Percentiles rank a stretch among this genome's conserved stretches.
These are phyloP conservation scores for Microtus montanus DNA, from an alignment of 2,113 vertebrate genomes.

Conservation along the genomic window DNA sequence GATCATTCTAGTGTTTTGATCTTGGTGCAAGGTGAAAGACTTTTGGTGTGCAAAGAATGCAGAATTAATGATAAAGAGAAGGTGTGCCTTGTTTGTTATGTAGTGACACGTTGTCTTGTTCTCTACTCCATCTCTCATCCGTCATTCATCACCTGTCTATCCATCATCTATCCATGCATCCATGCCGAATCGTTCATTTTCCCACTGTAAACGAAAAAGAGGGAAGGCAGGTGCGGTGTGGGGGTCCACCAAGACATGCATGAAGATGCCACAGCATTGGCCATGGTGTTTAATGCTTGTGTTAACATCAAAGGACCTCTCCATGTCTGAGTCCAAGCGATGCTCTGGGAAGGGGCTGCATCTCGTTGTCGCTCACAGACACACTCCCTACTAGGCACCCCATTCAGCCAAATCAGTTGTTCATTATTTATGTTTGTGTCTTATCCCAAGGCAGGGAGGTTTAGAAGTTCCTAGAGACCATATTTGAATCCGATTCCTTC, in stretches of 20 bases:
- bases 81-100: not conserved
- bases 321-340: not conserved
- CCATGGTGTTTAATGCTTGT: not conserved
- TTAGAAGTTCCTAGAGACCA: constrained; percentile 4
- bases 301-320: not conserved
- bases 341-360: not conserved
- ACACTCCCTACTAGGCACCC: not conserved
- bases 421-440: not conserved
- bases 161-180: not conserved
- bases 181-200: not conserved
- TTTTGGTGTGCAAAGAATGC: not conserved
- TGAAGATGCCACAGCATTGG: rapidly evolving
- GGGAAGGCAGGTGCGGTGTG: not conserved
- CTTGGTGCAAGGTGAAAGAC: not conserved
- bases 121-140: not conserved
- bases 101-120: not conserved
- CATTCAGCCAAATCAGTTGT: not conserved
- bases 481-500: constrained; percentile 11
- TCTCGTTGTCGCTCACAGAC: not conserved
- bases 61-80: not conserved
- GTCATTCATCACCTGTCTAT: not conserved
- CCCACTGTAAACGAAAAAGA: not conserved
- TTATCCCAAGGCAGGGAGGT: not conserved
- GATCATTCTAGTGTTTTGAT: not conserved
- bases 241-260: not conserved